Evolutionary conservation across 2,888 invertebrate genomes (phyloP).

Genomic region (Thymelicus acteon): DNA sequence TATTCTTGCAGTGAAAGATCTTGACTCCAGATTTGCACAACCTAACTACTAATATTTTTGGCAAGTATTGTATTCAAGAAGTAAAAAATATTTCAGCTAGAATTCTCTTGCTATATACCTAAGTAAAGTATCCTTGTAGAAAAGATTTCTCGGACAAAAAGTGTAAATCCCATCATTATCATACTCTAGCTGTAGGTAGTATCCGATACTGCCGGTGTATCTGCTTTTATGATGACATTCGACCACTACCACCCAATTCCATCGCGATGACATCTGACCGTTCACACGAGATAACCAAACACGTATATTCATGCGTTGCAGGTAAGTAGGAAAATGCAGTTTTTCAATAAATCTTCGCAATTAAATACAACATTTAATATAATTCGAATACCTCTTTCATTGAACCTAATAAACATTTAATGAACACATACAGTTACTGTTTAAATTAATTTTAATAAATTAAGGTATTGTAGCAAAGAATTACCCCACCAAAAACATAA

Average conservation of each 20-base stretch:
- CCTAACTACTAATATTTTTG: no score
- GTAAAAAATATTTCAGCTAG: no score
- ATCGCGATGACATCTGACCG: conserved; percentile 34
- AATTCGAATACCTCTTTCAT: no score
- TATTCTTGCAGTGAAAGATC: no score
- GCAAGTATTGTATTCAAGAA: no score
- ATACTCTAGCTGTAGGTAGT: neutral
- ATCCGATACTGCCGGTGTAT: conserved; percentile 1
- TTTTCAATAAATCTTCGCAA: neutral
- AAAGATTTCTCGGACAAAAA: neutral
- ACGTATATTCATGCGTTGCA: neutral
- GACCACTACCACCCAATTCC: conserved; percentile 21
- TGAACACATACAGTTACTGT: no score
- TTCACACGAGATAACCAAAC: conserved; percentile 33
- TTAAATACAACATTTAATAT: neutral
- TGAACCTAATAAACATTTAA: no score
- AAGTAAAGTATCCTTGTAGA: neutral
- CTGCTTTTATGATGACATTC: conserved; percentile 16
- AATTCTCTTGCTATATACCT: no score
- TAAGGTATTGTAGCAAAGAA: no score
- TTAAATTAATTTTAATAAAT: no score
- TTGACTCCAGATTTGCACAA: no score
- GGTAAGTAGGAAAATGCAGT: neutral
- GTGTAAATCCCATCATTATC: neutral
- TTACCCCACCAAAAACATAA: no score